Evolutionary conservation across 2,113 vertebrate genomes (phyloP), one percentile per base, ranked within the genome.

Genomic region (Tonatia bakeri): DNA sequence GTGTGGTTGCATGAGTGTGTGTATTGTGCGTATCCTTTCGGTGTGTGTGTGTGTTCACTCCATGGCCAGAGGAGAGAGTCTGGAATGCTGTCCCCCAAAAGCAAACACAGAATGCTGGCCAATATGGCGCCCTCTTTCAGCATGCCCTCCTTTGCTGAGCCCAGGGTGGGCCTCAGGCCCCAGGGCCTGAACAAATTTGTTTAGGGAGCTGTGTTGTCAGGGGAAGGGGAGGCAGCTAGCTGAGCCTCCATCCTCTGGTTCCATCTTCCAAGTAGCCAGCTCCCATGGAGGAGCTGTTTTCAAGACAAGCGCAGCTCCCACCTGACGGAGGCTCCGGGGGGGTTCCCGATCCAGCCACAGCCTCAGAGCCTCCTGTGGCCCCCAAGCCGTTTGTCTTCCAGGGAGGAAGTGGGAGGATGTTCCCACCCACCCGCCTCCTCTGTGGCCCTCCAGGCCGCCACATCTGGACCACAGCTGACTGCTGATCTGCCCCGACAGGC

Each of bases 401-500:
- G 89, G 43, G 81, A 97, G 96, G 90, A 97, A 97, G 54, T 43
- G 54, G 64, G 75, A 97, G 89, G 95, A 83, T 81, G 26, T 82
- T 59, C 50, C 56, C 84, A 73, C 54, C 52, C 77, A 76, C 80
- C 90, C 59, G 56, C 36, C 88, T 73, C 86, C 82, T 95, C 43
- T 94, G 72, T 24, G 65, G 50, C 84, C 52, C n/a, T 93, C 85
- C n/a, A 7, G 84, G 67, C 81, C 73, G 87, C 77, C 95, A 92
- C 94, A 94, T 97, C 93, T 97, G 95, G 96, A 94, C 90, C 17
- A 1, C 97, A 97, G 97, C 94, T 96, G 97, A 65, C 64, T 45
- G 77, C 69, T 0, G 59, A 59, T 56, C 52, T 89, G 73, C 77
- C 79, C 88, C 52, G 17, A 3, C 17, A 77, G 92, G 33, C 11